Conservation (phyloP, 2,888 invertebrate species). For the Cryptocheilus praepositus region DNA sequence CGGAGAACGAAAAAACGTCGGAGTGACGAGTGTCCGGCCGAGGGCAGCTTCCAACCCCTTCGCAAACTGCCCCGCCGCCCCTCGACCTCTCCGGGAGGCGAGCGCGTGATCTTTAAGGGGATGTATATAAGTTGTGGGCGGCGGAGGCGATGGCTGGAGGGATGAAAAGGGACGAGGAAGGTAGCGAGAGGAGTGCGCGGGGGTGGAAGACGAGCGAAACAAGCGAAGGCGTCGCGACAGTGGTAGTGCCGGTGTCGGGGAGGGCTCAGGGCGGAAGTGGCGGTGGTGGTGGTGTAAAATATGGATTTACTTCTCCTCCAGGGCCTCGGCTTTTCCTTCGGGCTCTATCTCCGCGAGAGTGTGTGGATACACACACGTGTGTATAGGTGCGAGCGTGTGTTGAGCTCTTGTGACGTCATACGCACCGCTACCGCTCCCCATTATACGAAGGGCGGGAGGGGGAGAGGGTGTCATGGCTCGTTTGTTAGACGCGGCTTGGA, state of each 20-base stretch:
- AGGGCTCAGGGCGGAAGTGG: constrained; percentile 23
- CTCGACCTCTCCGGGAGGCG: constrained; percentile 25
- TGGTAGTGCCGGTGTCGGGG: constrained; percentile 12
- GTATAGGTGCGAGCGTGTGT: constrained; percentile 23
- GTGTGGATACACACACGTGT: constrained; percentile 32
- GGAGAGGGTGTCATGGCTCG: constrained; percentile 69
- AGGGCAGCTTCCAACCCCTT: constrained; percentile 44
- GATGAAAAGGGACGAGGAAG: not conserved
- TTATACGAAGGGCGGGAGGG: constrained; percentile 52
- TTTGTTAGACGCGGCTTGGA: constrained; percentile 66
- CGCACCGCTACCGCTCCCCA: constrained; percentile 62
- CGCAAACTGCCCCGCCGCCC: constrained; percentile 39
- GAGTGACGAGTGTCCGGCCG: constrained; percentile 48
- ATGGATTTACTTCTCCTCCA: constrained; percentile 73
- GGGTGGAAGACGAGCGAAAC: constrained; percentile 58
- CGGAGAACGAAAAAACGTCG: constrained; percentile 30
- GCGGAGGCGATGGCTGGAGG: constrained; percentile 32
- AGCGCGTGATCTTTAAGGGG: constrained; percentile 62
- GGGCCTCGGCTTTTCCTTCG: constrained; percentile 66
- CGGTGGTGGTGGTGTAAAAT: constrained; percentile 70
- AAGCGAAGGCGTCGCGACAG: constrained; percentile 61
- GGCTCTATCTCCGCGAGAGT: constrained; percentile 53
- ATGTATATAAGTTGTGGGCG: constrained; percentile 56
- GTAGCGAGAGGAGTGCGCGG: constrained; percentile 29
- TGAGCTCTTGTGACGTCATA: constrained; percentile 64